A percentile compares a stretch with the other conserved stretches of the same genome.
These are phyloP conservation scores for Lipophrys pholis DNA, from an alignment of 2,113 vertebrate species.

Conservation along the genomic window DNA sequence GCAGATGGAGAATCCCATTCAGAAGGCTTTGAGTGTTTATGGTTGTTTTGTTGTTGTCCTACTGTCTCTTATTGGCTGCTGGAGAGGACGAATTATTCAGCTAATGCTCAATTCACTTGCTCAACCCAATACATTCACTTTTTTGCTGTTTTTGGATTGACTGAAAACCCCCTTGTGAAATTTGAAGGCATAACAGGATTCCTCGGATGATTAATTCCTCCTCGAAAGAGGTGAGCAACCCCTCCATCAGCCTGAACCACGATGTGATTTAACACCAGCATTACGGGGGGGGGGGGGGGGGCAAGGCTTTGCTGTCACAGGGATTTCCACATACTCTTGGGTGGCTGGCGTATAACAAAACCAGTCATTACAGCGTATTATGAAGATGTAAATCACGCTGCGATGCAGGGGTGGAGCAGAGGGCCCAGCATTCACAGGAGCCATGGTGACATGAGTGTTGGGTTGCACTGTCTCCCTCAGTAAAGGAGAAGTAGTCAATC, in stretches of 20 bases:
- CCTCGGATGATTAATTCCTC: background rate
- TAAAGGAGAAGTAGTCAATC: slow-evolving; percentile 67
- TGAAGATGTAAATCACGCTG: slow-evolving; percentile 58
- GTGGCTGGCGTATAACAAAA: slow-evolving; percentile 43
- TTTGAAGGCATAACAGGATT: background rate
- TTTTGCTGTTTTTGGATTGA: slow-evolving; percentile 3
- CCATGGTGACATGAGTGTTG: slow-evolving; percentile 63
- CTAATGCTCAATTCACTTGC: background rate
- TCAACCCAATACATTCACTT: background rate
- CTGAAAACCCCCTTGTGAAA: background rate
- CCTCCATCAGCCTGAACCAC: background rate
- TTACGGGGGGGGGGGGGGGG: background rate
- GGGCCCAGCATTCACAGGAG: slow-evolving; percentile 51
- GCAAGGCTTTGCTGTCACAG: background rate
- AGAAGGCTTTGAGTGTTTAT: background rate
- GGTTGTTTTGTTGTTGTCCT: background rate
- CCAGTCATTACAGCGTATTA: slow-evolving; percentile 49
- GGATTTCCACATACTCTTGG: slow-evolving; percentile 45
- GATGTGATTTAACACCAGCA: background rate
- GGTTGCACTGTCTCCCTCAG: slow-evolving; percentile 69
- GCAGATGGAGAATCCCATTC: background rate
- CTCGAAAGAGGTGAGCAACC: background rate
- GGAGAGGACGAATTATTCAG: slow-evolving; percentile 1
- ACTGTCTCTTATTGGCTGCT: background rate
- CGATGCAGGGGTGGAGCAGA: slow-evolving; percentile 35